Evolutionary conservation across 2,113 vertebrate species (phyloP).

Genomic region (Platycercus adscitus): DNA sequence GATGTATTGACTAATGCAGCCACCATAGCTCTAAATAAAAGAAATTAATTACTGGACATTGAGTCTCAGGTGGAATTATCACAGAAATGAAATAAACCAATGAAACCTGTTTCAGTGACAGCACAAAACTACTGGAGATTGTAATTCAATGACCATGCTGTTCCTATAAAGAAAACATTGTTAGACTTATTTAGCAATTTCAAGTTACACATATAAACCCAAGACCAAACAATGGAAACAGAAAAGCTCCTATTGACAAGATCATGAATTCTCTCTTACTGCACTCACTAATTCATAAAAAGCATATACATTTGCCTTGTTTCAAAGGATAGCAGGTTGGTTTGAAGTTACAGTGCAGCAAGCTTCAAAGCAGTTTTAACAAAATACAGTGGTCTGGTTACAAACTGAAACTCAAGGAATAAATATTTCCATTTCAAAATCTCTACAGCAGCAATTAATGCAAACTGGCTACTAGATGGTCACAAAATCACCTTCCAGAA

Average conservation of each 20-base stretch:
- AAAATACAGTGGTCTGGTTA: not conserved
- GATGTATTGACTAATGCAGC: conserved; percentile 26
- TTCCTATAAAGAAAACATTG: conserved; percentile 51
- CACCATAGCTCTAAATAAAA: conserved; percentile 31
- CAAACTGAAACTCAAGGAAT: conserved; percentile 34
- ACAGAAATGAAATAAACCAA: conserved; percentile 26
- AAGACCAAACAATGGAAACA: conserved; percentile 47
- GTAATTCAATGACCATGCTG: conserved; percentile 54
- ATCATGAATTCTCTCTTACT: conserved; percentile 52
- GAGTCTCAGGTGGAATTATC: conserved; percentile 12
- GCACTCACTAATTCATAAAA: conserved; percentile 58
- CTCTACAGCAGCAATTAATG: conserved; percentile 58
- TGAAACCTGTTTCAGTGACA: conserved; percentile 45
- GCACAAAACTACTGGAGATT: conserved; percentile 27
- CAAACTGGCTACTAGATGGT: conserved; percentile 39
- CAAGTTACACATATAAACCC: conserved; percentile 43
- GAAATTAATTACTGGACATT: conserved; percentile 11
- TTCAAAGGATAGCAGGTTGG: conserved; percentile 44
- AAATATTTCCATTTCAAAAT: conserved; percentile 42
- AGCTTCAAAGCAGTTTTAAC: conserved; percentile 23
- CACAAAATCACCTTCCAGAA: conserved; percentile 49
- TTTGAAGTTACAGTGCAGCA: conserved; percentile 42
- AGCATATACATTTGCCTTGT: conserved; percentile 42
- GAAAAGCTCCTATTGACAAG: conserved; percentile 40
- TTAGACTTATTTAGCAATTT: conserved; percentile 38